A percentile compares a stretch with the other conserved stretches of the same genome.
These are phyloP conservation scores for Parus major DNA, from an alignment of 2,113 vertebrate species.

Conservation along the genomic window DNA sequence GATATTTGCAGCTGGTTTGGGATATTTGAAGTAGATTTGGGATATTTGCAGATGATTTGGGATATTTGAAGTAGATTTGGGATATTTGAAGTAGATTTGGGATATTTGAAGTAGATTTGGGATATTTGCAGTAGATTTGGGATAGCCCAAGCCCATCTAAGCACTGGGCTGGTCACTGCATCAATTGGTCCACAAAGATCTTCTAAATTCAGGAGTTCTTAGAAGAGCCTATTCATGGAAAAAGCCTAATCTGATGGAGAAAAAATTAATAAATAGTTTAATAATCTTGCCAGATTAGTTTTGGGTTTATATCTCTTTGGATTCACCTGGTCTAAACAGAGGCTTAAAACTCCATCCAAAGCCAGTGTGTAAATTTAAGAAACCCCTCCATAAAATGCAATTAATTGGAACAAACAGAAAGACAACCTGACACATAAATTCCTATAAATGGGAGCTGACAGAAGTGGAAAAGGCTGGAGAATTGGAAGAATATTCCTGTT, in stretches of 20 bases:
- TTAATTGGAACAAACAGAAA: neutral
- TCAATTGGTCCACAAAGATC: neutral
- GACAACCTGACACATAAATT: neutral
- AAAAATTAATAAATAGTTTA: neutral
- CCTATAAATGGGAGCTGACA: neutral
- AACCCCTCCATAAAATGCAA: neutral
- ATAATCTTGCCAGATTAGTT: neutral
- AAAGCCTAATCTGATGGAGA: neutral
- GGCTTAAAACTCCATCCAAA: neutral
- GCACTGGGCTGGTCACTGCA: neutral
- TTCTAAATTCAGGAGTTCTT: neutral
- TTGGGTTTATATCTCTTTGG: neutral
- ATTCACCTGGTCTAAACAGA: neutral
- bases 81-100: too few species aligned
- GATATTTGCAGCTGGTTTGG: too few species aligned
- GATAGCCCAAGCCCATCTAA: neutral
- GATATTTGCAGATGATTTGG: too few species aligned
- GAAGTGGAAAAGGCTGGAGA: neutral
- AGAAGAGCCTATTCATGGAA: neutral
- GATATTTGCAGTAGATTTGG: neutral
- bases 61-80: too few species aligned
- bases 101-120: neutral
- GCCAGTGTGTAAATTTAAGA: neutral
- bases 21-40: too few species aligned
- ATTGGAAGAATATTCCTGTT: neutral